phyloP scores from a whole-genome alignment of 2,113 vertebrate genomes.

The Phyllostomus hastatus region DNA sequence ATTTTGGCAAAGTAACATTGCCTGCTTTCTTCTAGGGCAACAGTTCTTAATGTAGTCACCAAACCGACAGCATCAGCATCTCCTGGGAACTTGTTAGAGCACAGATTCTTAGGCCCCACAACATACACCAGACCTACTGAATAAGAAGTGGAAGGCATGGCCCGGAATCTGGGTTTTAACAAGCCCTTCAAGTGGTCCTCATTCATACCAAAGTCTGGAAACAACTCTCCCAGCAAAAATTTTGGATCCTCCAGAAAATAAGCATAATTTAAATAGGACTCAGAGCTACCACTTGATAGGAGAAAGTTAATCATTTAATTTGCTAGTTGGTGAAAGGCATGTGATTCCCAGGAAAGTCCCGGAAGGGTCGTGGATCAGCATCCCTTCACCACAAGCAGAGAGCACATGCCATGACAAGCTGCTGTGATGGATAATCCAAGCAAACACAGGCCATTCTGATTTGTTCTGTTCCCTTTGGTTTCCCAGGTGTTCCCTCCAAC shows the following conservation, averaged over 20 bases:
- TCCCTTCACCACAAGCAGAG: neutral
- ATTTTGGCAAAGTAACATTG: neutral
- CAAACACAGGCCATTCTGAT: neutral
- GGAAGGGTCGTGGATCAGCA: neutral
- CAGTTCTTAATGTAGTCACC: neutral
- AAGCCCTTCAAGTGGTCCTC: neutral
- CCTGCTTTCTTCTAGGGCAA: neutral
- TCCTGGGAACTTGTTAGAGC: neutral
- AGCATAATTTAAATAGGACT: neutral
- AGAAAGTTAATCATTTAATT: neutral
- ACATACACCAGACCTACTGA: neutral
- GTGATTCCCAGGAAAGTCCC: neutral
- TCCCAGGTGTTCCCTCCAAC: neutral
- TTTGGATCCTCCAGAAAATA: neutral
- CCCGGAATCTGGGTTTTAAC: neutral
- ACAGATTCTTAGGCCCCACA: neutral
- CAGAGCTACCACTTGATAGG: neutral
- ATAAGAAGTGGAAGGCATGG: neutral
- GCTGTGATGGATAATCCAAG: neutral
- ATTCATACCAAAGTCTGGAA: neutral
- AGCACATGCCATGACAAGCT: neutral
- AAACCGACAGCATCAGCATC: neutral
- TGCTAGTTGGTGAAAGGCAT: neutral
- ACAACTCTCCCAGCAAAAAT: neutral
- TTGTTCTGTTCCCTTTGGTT: neutral